Evolutionary conservation across 1,140 invertebrate species (phyloP), one percentile per base, ranked within the genome.

Genomic region (Drosophila pectinifera): DNA sequence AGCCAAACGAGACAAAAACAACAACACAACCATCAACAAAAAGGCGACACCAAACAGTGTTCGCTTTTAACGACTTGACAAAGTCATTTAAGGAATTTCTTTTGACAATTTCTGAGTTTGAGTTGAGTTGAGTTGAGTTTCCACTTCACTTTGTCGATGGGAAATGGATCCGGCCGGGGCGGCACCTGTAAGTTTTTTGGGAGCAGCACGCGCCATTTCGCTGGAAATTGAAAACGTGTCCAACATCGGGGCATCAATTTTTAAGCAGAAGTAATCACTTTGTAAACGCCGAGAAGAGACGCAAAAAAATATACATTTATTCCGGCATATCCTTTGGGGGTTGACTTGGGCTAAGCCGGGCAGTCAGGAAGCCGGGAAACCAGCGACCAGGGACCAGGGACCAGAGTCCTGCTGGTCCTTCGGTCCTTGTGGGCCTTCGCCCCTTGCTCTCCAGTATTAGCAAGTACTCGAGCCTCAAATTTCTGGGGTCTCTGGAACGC

Each of bases 201-300:
- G 42, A 42, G 57, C 42, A 38, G 41, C 54, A 54, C 58, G 59
- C 61, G 58, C 43, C 80, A 45, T 59, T 84, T 80, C 43, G 53
- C 41, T 80, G 49, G 63, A 91, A 91, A 91, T 91, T 91, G 89
- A 91, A 91, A 91, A 91, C 89, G 89, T 91, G 89, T 91, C 89
- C 89, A 89, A 91, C 73, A 79, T 80, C 80, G 68, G 70, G 63
- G 68, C 89, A 91, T 91, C 89, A 91, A 91, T 91, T 91, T 91
- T 91, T 91, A 91, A 91, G 79, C 72, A 89, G 76, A 69, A 89
- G 89, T 91, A 91, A 91, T 91, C 89, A 91, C 84, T 91, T 91
- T 91, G 89, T 91, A 91, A 91, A 91, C 89, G 89, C 64, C 73
- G 56, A 41, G 28, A 65, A 55, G 41, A 57, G 51, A 62, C 61